Base-by-base conservation (phyloP, 2,797 vertebrate genomes). In the Hozukius guyotensis region DNA sequence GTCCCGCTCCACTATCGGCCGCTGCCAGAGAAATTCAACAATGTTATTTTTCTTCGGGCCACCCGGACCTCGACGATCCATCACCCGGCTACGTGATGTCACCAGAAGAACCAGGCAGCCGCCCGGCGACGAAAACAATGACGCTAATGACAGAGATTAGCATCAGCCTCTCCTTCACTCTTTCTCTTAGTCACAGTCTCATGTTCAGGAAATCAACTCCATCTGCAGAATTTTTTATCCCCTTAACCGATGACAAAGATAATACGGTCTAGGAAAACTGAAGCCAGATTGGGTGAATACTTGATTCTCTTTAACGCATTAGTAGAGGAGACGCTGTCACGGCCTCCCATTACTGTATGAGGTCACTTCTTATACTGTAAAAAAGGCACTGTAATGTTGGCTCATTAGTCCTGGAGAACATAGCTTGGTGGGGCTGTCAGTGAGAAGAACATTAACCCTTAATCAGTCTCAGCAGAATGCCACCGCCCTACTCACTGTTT, bases 191-290 rank as follows among this genome's bases (percentile, higher is more conserved):
- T 77, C 80, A 67, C 68, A 76, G 85, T 63, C 82, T 75, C 64
- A 70, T 72, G 78, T 86, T 81, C 75, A 84, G 89, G 78, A 93
- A 94, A 94, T 92, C 57, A 89, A 86, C 60, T 94, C 89, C 92
- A 93, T 94, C 90, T 94, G 93, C 59, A 80, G 29, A 52, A 14
- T 59, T 77, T 72, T 49, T 49, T 49, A 82, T 75, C 62, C 72
- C 31, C 10, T 22, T 8, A 49, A 75, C 80, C 72, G 72, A 56
- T 55, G 31, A 78, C 62, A 72, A 68, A 55, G 63, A 80, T 31
- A 61, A 80, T 74, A 55, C 0, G 14, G 18, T 29, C 5, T 4
- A 56, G 65, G 78, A 63, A 83, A 84, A 67, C 65, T 10, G 18
- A 81, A 87, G 76, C 81, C 88, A 80, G 84, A 84, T 32, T 83